A percentile compares a stretch with the other conserved stretches of the same genome.
These are phyloP conservation scores for Daphoenositta chrysoptera DNA, from an alignment of 2,113 vertebrate genomes.

Conservation along the genomic window DNA sequence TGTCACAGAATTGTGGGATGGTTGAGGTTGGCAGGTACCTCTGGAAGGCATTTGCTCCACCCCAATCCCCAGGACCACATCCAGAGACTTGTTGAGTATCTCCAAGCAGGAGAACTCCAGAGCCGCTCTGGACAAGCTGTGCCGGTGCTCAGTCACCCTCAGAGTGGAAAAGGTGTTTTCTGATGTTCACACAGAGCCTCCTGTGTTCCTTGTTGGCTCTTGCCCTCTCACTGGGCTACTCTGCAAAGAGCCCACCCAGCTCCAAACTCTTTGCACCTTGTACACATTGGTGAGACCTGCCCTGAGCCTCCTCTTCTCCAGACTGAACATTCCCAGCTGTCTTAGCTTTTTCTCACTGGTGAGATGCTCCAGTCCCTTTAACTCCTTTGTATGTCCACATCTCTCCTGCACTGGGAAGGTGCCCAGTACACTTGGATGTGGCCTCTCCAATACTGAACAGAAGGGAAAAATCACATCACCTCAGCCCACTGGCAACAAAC, in stretches of 20 bases:
- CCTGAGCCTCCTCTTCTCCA: background rate
- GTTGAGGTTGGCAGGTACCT: background rate
- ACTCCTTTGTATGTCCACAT: fast-evolving
- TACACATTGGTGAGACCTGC: background rate
- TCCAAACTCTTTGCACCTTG: background rate
- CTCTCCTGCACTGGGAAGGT: background rate
- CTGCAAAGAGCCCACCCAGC: background rate
- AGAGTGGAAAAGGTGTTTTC: background rate
- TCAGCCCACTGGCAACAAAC: background rate
- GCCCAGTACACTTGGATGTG: background rate
- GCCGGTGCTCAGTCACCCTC: background rate
- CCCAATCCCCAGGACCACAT: background rate
- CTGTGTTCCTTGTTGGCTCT: background rate
- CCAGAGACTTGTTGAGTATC: background rate
- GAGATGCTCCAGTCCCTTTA: background rate
- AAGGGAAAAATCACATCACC: background rate
- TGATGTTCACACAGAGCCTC: background rate
- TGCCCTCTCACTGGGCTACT: background rate
- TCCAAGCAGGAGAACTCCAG: background rate
- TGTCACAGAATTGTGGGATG: background rate
- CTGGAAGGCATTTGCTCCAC: background rate
- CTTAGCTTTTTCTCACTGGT: fast-evolving
- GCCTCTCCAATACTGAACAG: background rate
- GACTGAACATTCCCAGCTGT: background rate
- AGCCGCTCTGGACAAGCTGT: background rate